phyloP scores from a whole-genome alignment of 2,113 vertebrate genomes.

The Crotalus helleri region DNA sequence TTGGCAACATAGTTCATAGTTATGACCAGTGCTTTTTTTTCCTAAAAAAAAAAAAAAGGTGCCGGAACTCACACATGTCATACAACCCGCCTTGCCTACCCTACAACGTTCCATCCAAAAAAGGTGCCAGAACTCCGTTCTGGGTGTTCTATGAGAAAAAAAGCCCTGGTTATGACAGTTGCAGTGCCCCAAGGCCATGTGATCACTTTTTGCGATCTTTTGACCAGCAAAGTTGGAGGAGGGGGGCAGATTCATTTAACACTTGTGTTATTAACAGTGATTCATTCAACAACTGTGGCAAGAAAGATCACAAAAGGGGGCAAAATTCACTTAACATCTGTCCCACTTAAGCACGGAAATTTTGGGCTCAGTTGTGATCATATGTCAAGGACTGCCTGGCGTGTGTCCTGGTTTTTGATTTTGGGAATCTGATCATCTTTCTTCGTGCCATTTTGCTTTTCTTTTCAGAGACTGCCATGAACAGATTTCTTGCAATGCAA shows the following conservation, averaged over 20 bases:
- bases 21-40: not conserved
- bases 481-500: conserved; percentile 28
- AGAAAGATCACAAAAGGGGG: not conserved
- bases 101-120: too few species aligned
- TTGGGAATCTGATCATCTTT: not conserved
- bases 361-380: not conserved
- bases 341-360: not conserved
- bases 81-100: too few species aligned
- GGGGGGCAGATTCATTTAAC: not conserved
- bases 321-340: not conserved
- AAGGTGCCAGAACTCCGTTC: too few species aligned
- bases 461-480: not conserved
- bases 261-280: not conserved
- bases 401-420: not conserved
- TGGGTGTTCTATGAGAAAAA: too few species aligned
- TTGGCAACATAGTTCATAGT: not conserved
- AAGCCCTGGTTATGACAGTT: not conserved
- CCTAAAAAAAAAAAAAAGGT: too few species aligned
- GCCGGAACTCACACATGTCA: too few species aligned
- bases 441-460: conserved; percentile 22
- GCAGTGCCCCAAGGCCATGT: not conserved
- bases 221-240: not conserved
- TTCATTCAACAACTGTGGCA: not conserved
- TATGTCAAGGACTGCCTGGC: not conserved
- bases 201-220: not conserved